These are phyloP conservation scores for Phortica okadai DNA, from an alignment of 2,888 invertebrate species.

Conservation along the genomic window DNA sequence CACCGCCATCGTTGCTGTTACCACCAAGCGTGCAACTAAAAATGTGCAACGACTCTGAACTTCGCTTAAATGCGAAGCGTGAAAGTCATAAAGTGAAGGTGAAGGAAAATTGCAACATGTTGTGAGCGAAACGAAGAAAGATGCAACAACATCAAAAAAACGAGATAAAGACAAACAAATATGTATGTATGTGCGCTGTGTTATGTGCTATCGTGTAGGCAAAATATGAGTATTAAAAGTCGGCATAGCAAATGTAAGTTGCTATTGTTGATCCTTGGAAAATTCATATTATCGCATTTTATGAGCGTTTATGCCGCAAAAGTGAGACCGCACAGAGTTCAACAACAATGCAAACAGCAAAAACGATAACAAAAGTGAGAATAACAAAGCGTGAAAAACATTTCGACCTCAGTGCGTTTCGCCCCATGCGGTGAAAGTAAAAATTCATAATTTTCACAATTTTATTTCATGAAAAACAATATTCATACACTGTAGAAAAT, in stretches of 20 bases:
- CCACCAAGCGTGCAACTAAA: neutral
- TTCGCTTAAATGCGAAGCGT: constrained; percentile 14
- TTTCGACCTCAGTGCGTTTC: neutral
- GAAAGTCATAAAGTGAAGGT: constrained; percentile 22
- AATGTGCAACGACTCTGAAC: constrained; percentile 2
- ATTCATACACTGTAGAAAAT: neutral
- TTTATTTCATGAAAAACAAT: constrained; percentile 26
- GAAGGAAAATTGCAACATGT: constrained; percentile 1
- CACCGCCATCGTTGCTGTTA: neutral
- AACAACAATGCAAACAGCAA: neutral
- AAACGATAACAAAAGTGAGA: constrained; percentile 11
- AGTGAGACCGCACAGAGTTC: constrained; percentile 14
- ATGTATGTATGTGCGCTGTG: neutral
- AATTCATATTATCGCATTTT: neutral
- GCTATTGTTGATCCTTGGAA: neutral
- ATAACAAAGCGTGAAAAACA: constrained; percentile 45
- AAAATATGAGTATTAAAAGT: neutral
- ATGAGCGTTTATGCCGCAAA: neutral
- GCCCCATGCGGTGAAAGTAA: constrained; percentile 73
- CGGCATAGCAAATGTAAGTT: neutral
- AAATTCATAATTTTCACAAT: constrained; percentile 69
- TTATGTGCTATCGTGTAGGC: neutral
- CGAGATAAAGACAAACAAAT: neutral
- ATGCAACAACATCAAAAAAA: neutral
- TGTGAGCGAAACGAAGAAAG: neutral